phyloP scores from a whole-genome alignment of 2,888 invertebrate species.

The Cheilosia scutellata region DNA sequence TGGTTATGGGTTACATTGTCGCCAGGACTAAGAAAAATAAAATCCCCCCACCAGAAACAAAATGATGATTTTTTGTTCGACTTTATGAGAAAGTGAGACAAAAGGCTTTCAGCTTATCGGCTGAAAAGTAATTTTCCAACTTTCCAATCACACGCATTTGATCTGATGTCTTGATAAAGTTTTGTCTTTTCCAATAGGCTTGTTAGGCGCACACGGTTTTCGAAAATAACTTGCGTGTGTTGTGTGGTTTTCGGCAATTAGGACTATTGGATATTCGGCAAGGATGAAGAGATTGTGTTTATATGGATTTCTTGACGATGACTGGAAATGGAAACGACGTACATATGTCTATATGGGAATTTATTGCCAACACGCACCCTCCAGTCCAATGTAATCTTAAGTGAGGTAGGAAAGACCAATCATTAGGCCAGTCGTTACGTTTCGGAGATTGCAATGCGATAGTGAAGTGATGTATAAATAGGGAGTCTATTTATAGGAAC shows the following conservation, averaged over 20 bases:
- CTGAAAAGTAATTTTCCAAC: slow-evolving; percentile 49
- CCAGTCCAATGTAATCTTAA: not conserved
- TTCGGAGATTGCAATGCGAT: slow-evolving; percentile 35
- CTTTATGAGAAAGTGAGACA: not conserved
- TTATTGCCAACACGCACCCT: slow-evolving; percentile 42
- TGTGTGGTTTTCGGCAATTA: slow-evolving; percentile 50
- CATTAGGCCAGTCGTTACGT: slow-evolving; percentile 38
- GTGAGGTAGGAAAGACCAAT: slow-evolving; percentile 28
- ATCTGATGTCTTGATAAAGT: slow-evolving; percentile 37
- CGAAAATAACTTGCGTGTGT: slow-evolving; percentile 48
- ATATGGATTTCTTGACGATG: slow-evolving; percentile 7
- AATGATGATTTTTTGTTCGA: not conserved
- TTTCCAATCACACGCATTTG: slow-evolving; percentile 38
- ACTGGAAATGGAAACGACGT: not conserved
- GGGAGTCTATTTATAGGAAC: not conserved
- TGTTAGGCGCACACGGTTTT: not conserved
- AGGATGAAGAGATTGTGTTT: slow-evolving; percentile 44
- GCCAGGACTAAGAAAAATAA: slow-evolving; percentile 1
- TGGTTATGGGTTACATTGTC: slow-evolving; percentile 23
- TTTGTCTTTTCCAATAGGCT: not conserved
- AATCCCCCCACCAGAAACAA: not conserved
- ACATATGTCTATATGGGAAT: slow-evolving; percentile 1
- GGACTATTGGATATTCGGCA: slow-evolving; percentile 47
- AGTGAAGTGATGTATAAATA: not conserved
- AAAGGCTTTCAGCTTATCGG: slow-evolving; percentile 11